Percentiles rank a stretch among this genome's conserved stretches.
Conservation (phyloP, 2,797 vertebrate genomes). For the Scolopax rusticola region DNA sequence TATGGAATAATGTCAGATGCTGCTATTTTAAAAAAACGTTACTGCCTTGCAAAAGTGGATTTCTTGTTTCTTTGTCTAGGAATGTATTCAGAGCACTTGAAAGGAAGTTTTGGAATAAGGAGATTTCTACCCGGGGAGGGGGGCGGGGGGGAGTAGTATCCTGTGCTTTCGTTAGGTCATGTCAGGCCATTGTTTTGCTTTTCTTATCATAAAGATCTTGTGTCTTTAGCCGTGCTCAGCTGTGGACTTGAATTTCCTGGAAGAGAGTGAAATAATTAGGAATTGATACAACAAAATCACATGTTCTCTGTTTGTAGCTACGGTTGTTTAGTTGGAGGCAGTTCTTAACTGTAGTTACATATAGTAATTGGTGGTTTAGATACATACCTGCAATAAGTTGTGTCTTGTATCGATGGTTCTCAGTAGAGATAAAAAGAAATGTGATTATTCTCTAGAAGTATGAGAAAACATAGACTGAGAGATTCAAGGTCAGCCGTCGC, state of each 20-base stretch:
- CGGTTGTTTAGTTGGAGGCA: neutral
- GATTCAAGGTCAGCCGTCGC: neutral
- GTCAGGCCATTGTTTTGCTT: slow-evolving; percentile 55
- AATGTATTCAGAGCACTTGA: neutral
- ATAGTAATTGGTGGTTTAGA: neutral
- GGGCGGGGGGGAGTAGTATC: neutral
- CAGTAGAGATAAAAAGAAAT: neutral
- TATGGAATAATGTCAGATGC: neutral
- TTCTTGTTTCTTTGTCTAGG: slow-evolving; percentile 53
- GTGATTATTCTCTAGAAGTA: neutral
- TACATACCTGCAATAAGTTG: neutral
- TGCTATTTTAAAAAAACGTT: neutral
- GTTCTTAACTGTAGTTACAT: neutral
- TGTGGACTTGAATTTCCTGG: slow-evolving; percentile 39
- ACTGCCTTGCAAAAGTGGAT: slow-evolving; percentile 39
- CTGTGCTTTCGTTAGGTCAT: slow-evolving; percentile 56
- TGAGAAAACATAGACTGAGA: neutral
- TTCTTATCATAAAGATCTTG: slow-evolving; percentile 48
- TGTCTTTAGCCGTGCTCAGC: slow-evolving; percentile 53
- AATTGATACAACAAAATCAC: slow-evolving; percentile 32
- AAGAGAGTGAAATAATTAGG: slow-evolving; percentile 44
- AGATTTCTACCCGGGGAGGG: slow-evolving; percentile 11
- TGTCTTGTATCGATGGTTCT: neutral
- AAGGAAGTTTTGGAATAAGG: slow-evolving; percentile 56
- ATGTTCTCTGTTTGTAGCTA: neutral